Evolutionary conservation across 2,113 vertebrate species (phyloP), one percentile per base, ranked within the genome.

Genomic region (Telmatochromis brichardi): DNA sequence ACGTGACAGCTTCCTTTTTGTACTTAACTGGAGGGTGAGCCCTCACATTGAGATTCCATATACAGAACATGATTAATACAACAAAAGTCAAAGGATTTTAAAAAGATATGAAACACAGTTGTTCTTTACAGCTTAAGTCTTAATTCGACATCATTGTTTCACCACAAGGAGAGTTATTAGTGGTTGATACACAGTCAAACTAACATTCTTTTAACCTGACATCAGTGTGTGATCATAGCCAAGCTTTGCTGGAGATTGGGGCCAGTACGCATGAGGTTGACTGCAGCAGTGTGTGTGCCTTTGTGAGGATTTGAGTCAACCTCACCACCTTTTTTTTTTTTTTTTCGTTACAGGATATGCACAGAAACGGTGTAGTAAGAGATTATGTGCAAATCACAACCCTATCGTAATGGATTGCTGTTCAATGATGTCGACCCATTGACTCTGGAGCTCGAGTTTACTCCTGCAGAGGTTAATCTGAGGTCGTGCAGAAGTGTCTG

Each of bases 401-500:
- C 51, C 78, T 68, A 71, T 92, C 55, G n/a, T 21, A 65, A 88
- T 86, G 80, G 90, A 87, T 93, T 90, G 84, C 58, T 90, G 87
- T 42, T 86, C 6, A 28, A 3, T 85, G 80, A 86, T 28, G 73
- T 80, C 1, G 80, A 89, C 88, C 71, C 57, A 2, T 21, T 86
- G 91, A 91, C 90, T 82, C 68, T 37, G 40, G 83, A 87, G 83
- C 81, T 86, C 63, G 40, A 82, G 91, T 88, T 94, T 50, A 63
- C 26, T 81, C 88, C 90, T 65, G 80, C 80, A 47, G 92, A 80
- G 91, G 94, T 92, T 86, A 92, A 91, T 81, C 83, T 79, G 5
- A 82, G 91, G 91, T 92, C 89, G 73, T 80, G 35, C 84, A 17
- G 86, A 28, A 89, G 92, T 79, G 83, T 92, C 92, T 93, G 88